These are phyloP conservation scores for Chironomus riparius DNA, from an alignment of 2,888 invertebrate species.

Conservation along the genomic window DNA sequence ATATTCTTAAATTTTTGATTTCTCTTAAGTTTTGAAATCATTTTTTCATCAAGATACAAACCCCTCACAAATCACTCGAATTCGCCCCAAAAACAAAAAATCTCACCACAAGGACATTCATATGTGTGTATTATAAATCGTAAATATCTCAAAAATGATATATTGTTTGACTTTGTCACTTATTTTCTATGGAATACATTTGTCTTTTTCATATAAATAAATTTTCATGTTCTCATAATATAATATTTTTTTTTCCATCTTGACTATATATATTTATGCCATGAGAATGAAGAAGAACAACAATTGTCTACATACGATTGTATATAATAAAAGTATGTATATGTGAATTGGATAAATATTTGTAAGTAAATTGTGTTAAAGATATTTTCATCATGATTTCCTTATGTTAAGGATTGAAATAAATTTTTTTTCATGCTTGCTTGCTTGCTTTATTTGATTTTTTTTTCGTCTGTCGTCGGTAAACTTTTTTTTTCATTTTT, in stretches of 20 bases:
- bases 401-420: background rate
- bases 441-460: background rate
- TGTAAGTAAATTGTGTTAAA: background rate
- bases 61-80: too few relatives aligned
- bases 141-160: slow-evolving; percentile 7
- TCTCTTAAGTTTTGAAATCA: too few relatives aligned
- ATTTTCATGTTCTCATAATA: background rate
- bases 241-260: background rate
- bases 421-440: background rate
- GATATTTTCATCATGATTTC: too few relatives aligned
- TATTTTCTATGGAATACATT: slow-evolving; percentile 17
- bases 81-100: too few relatives aligned
- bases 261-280: background rate
- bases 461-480: background rate
- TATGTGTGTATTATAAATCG: background rate
- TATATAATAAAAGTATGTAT: background rate
- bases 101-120: too few relatives aligned
- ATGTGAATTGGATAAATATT: background rate
- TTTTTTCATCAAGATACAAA: too few relatives aligned
- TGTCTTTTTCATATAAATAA: background rate
- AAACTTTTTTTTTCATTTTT: too few relatives aligned
- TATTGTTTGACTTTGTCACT: slow-evolving; percentile 25
- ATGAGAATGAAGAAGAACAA: background rate
- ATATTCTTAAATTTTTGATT: too few relatives aligned
- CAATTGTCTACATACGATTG: background rate